Percentiles rank a stretch among this genome's conserved stretches.
Evolutionary conservation across 1,140 invertebrate genomes (phyloP).

Genomic region (roundworm (Caenorhabditis elegans)): DNA sequence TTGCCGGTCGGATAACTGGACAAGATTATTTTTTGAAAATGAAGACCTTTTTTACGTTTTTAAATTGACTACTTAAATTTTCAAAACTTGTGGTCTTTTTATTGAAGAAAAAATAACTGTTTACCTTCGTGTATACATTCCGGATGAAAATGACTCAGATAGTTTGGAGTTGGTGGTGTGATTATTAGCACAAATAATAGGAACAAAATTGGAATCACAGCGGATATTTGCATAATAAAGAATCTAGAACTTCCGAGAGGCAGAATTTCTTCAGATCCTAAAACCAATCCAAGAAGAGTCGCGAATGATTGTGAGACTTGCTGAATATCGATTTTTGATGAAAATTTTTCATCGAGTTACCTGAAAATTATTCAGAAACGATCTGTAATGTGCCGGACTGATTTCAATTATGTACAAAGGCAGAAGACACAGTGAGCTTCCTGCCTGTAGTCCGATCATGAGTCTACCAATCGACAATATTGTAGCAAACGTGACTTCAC

Average conservation of each 20-base stretch:
- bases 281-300: conserved; percentile 44
- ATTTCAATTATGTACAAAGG: conserved; percentile 52
- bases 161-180: conserved; percentile 1
- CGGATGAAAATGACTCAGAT: background rate
- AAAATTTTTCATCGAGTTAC: background rate
- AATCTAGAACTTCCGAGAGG: conserved; percentile 40
- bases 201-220: conserved; percentile 43
- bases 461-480: conserved; percentile 44
- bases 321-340: background rate
- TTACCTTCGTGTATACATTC: conserved; percentile 1
- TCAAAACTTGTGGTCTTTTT: no score
- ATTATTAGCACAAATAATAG: conserved; percentile 31
- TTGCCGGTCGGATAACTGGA: no score
- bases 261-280: conserved; percentile 45
- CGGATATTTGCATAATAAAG: conserved; percentile 46
- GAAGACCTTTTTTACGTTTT: no score
- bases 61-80: no score
- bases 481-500: conserved; percentile 38
- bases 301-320: conserved; percentile 49
- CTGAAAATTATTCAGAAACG: conserved; percentile 48
- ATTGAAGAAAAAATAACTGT: no score
- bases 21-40: no score
- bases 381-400: conserved; percentile 39
- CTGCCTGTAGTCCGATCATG: conserved; percentile 49
- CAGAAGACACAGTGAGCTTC: conserved; percentile 46